phyloP scores from a whole-genome alignment of 1,140 invertebrate species.

The Platorchestia sp. region DNA sequence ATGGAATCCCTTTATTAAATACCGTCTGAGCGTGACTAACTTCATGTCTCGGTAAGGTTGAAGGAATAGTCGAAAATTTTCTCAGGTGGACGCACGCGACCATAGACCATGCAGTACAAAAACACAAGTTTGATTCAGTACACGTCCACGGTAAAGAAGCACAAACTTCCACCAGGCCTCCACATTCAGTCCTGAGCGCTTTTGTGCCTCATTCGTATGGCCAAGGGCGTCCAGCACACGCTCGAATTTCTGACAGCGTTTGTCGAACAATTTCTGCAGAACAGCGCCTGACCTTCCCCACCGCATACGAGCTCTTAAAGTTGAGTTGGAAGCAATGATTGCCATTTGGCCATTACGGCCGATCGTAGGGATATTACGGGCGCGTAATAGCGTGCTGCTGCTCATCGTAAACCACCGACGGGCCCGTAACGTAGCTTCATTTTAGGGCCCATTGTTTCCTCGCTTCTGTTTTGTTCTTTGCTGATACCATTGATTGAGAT shows the following conservation, averaged over 20 bases:
- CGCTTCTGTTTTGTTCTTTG: neutral
- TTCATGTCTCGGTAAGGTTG: neutral
- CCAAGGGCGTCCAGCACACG: neutral
- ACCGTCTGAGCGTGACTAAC: too few species aligned
- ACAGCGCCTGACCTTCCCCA: neutral
- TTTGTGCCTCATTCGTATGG: neutral
- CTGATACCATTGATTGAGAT: neutral
- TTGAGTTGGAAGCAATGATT: slow-evolving; percentile 40
- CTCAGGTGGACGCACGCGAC: neutral
- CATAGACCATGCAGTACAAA: neutral
- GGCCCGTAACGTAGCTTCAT: neutral
- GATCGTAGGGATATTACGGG: slow-evolving; percentile 6
- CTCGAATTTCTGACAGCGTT: neutral
- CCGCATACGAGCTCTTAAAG: slow-evolving; percentile 18
- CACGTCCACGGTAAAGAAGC: neutral
- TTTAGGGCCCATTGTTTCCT: neutral
- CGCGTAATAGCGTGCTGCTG: neutral
- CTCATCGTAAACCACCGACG: neutral
- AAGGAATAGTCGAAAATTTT: neutral
- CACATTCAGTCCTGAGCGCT: neutral
- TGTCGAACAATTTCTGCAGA: neutral
- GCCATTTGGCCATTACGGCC: slow-evolving; percentile 30
- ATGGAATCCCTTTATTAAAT: too few species aligned
- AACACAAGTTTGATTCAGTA: neutral
- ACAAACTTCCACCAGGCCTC: neutral